A percentile compares a stretch with the other conserved stretches of the same genome.
phyloP scores from a whole-genome alignment of 1,140 invertebrate species.

The Bombus confusus region DNA sequence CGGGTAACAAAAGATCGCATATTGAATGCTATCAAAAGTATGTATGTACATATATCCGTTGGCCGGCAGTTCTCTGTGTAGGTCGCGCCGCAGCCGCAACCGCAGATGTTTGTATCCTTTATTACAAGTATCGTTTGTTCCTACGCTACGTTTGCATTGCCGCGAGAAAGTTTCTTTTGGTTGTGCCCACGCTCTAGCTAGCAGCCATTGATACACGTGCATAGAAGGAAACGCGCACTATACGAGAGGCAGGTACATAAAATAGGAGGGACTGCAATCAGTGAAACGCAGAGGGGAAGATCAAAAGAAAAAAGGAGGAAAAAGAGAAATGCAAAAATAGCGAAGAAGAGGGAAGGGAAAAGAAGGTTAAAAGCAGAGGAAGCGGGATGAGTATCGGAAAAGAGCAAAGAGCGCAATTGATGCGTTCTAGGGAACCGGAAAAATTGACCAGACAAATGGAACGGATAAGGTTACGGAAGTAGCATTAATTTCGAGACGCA shows the following conservation, averaged over 20 bases:
- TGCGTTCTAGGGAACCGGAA: background rate
- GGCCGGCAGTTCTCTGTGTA: background rate
- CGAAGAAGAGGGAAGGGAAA: background rate
- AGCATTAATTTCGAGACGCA: background rate
- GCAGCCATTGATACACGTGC: constrained; percentile 1
- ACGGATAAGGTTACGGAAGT: background rate
- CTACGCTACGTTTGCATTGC: background rate
- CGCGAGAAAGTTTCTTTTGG: constrained; percentile 22
- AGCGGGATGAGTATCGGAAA: background rate
- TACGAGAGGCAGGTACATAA: background rate
- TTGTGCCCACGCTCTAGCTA: background rate
- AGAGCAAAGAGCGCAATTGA: background rate
- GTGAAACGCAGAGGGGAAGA: background rate
- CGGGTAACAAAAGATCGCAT: background rate
- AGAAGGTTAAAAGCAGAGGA: background rate
- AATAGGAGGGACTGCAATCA: too few relatives aligned
- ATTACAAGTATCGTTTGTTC: constrained; percentile 19
- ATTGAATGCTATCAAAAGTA: constrained; percentile 22
- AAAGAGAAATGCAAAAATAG: background rate
- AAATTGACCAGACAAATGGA: background rate
- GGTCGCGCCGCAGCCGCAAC: background rate
- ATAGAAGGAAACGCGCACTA: background rate
- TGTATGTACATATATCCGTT: background rate
- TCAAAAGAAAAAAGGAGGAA: background rate
- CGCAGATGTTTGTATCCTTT: constrained; percentile 24